Base-by-base conservation (phyloP, 2,888 invertebrate genomes). In the Lypha dubia region DNA sequence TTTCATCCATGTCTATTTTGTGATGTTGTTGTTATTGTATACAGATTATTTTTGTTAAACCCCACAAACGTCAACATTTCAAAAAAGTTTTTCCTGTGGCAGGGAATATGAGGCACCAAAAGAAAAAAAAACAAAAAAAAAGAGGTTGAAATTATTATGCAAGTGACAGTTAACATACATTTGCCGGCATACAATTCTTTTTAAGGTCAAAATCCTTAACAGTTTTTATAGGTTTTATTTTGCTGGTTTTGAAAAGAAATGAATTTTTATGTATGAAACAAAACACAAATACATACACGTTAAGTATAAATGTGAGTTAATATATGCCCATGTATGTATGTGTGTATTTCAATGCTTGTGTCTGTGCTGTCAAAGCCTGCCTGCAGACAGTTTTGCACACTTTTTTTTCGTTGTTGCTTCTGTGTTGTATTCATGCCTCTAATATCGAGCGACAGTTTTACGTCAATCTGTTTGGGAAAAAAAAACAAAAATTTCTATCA, bases 131-230 rank as follows among this genome's bases (percentile, higher is more conserved):
- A 51, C 20, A 3, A 53, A 35, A 71, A 9, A 22, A 38, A 56
- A 32, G 22, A 46, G 24, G 20, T 53, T 68, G 60, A 68, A 67
- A 53, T 68, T 65, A 53, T 80, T 67, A 65, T 71, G 60, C 75
- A 51, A 73, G 38, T 76, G 73, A 80, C 84, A 80, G 76, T 80
- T 84, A 80, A 68, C 80, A 80, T 58, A 71, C 65, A 73, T 81
- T 44, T 44, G 41, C 41, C 60, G 67, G 51, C 53, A 56, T 53
- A 65, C 32, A 46, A 38, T 68, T 17, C 24, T 68, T 70, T 83
- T 84, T 84, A 84, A 84, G 80, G 84, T 84, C 84, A 77, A 84
- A 84, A 84, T 80, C 80, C 80, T 84, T 73, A 77, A 32, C 80
- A 76, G 56, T 49, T 70, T 74, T 83, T 75, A 46, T 77, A 63